Conservation (phyloP, 2,113 vertebrate species). For the Neodontobutis hainanensis region DNA sequence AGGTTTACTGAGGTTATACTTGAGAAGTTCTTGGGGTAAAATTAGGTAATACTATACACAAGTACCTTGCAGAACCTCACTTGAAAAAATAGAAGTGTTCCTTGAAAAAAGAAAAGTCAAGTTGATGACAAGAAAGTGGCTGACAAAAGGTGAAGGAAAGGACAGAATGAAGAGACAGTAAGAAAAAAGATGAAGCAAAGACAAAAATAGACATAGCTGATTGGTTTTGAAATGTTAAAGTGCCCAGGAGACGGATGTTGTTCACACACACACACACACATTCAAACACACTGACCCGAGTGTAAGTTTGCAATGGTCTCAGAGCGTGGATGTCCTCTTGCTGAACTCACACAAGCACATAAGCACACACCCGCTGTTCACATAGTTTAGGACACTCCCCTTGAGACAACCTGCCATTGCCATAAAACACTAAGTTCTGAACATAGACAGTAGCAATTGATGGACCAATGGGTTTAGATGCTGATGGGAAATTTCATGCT, state of each 20-base stretch:
- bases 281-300: slow-evolving; percentile 28
- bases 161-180: slow-evolving; percentile 5
- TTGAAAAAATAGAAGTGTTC: not conserved
- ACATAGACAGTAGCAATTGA: not conserved
- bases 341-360: slow-evolving; percentile 56
- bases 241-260: slow-evolving; percentile 33
- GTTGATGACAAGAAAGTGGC: not conserved
- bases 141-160: slow-evolving; percentile 15
- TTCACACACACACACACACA: slow-evolving; percentile 29
- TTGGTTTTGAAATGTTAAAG: slow-evolving; percentile 53
- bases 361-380: slow-evolving; percentile 23
- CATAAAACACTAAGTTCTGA: slow-evolving; percentile 34
- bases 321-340: slow-evolving; percentile 51
- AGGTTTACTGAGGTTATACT: too few species aligned
- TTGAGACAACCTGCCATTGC: slow-evolving; percentile 51
- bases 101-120: not conserved
- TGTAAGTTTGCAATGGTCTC: slow-evolving; percentile 32
- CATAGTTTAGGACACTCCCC: slow-evolving; percentile 44
- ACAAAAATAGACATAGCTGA: slow-evolving; percentile 47
- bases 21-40: too few species aligned
- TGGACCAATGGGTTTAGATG: not conserved
- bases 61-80: not conserved
- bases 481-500: not conserved
- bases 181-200: slow-evolving; percentile 6
- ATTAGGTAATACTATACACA: not conserved